These are phyloP conservation scores for Petrophora chlorosata DNA, from an alignment of 2,888 invertebrate genomes.

Conservation along the genomic window DNA sequence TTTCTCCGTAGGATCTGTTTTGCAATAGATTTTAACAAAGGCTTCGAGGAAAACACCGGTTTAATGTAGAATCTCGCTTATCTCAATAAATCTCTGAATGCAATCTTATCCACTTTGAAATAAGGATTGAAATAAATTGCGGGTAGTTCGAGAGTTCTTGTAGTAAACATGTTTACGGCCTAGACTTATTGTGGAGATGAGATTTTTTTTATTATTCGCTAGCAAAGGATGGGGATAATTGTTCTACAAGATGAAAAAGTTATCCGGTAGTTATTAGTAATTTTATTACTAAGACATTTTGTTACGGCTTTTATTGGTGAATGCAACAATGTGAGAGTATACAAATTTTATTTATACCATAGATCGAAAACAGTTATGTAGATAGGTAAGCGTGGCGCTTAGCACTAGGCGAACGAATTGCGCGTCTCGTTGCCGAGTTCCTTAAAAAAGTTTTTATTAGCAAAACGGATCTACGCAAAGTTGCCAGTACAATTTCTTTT, in stretches of 20 bases:
- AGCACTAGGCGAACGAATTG: too few relatives aligned
- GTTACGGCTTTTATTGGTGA: background rate
- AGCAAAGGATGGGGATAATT: conserved; percentile 32
- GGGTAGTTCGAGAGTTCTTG: conserved; percentile 9
- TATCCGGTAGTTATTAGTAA: background rate
- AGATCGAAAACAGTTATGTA: too few relatives aligned
- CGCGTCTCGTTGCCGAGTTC: too few relatives aligned
- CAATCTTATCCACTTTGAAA: background rate
- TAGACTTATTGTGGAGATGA: conserved; percentile 35
- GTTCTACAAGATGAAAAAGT: conserved; percentile 21
- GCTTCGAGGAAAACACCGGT: conserved; percentile 29
- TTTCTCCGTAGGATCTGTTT: too few relatives aligned
- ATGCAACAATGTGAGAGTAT: too few relatives aligned
- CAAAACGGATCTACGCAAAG: too few relatives aligned
- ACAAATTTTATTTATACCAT: too few relatives aligned
- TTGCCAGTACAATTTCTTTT: too few relatives aligned
- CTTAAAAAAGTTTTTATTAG: too few relatives aligned
- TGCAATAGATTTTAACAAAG: conserved; percentile 20
- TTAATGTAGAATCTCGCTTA: background rate
- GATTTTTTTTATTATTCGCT: conserved; percentile 34
- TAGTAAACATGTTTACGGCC: conserved; percentile 53
- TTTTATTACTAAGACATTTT: background rate
- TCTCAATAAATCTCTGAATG: background rate
- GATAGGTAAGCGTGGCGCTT: too few relatives aligned
- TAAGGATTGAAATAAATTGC: conserved; percentile 7